A percentile compares a stretch with the other conserved stretches of the same genome.
Conservation (phyloP, 2,797 vertebrate species). For the Triplophysa yarkandensis region DNA sequence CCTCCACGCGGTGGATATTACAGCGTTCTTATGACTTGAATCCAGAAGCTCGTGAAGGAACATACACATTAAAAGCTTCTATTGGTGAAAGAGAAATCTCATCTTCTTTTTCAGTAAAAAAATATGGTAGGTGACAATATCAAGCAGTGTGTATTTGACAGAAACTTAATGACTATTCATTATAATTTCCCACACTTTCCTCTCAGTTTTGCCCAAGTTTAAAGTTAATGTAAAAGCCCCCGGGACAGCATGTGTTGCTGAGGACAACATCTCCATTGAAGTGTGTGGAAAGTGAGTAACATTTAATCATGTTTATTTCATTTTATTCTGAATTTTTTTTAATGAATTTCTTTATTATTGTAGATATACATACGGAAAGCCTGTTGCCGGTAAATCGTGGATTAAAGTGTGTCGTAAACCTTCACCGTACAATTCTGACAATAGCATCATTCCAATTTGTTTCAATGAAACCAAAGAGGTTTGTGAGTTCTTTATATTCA, state of each 20-base stretch:
- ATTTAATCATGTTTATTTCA: background rate
- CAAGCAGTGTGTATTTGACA: background rate
- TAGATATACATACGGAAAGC: slow-evolving; percentile 50
- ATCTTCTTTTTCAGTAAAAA: slow-evolving; percentile 46
- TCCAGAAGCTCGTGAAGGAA: slow-evolving; percentile 45
- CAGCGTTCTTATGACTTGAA: slow-evolving; percentile 50
- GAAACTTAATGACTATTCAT: background rate
- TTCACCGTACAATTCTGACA: fast-evolving
- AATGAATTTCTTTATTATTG: background rate
- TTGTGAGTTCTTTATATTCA: background rate
- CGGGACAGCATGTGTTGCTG: slow-evolving; percentile 7
- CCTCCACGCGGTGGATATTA: slow-evolving; percentile 44
- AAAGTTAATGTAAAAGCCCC: slow-evolving; percentile 32
- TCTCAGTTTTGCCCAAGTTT: slow-evolving; percentile 53
- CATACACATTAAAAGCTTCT: slow-evolving; percentile 13
- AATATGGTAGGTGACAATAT: slow-evolving; percentile 48
- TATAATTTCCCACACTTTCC: background rate
- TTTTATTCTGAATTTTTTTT: background rate
- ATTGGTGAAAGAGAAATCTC: background rate
- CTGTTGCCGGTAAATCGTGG: slow-evolving; percentile 31
- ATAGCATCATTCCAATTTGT: slow-evolving; percentile 5
- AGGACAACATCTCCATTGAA: slow-evolving; percentile 17
- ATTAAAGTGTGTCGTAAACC: slow-evolving; percentile 36
- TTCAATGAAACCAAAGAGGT: slow-evolving; percentile 23
- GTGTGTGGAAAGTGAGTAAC: slow-evolving; percentile 50